Percentiles rank a stretch among this genome's conserved stretches.
Evolutionary conservation across 2,797 vertebrate genomes (phyloP).

Genomic region (Lindbergichthys nudifrons): DNA sequence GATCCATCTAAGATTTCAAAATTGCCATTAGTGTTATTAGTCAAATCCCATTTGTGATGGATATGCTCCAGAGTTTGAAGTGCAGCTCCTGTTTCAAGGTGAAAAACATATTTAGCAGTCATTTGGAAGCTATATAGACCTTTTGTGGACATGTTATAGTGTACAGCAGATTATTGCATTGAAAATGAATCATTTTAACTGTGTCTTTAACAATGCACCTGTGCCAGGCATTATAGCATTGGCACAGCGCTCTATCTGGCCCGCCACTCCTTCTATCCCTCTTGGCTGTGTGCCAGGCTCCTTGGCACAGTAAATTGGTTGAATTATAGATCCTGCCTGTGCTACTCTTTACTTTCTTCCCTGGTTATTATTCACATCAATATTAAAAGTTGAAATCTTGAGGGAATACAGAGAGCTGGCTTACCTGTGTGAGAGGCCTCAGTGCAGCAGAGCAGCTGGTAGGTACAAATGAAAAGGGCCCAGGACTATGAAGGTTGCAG

Average conservation of each 20-base stretch:
- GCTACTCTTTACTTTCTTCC: slow-evolving; percentile 69
- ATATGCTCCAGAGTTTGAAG: slow-evolving; percentile 55
- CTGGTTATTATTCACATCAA: slow-evolving; percentile 61
- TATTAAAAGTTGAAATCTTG: slow-evolving; percentile 56
- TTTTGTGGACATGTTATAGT: slow-evolving; percentile 71
- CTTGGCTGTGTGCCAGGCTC: slow-evolving; percentile 66
- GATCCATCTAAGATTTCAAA: slow-evolving; percentile 46
- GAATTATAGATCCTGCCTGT: slow-evolving; percentile 67
- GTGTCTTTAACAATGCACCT: slow-evolving; percentile 79
- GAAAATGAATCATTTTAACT: slow-evolving; percentile 80
- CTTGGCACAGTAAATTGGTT: slow-evolving; percentile 67
- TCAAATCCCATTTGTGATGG: slow-evolving; percentile 63
- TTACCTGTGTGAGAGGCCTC: slow-evolving; percentile 68
- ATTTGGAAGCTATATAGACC: slow-evolving; percentile 71
- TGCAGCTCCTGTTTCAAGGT: slow-evolving; percentile 71
- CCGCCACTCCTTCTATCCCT: slow-evolving; percentile 61
- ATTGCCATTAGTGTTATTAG: slow-evolving; percentile 48
- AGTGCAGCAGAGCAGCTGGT: slow-evolving; percentile 66
- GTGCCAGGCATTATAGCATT: slow-evolving; percentile 76
- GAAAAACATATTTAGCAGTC: slow-evolving; percentile 75
- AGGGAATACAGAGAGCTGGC: slow-evolving; percentile 60
- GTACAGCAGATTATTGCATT: slow-evolving; percentile 72
- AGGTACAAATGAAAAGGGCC: slow-evolving; percentile 61
- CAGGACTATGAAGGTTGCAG: slow-evolving; percentile 50
- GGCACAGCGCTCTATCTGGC: slow-evolving; percentile 63